Percentiles rank a stretch among this genome's conserved stretches.
phyloP scores from a whole-genome alignment of 1,140 invertebrate species.

The Micrasema minimum region DNA sequence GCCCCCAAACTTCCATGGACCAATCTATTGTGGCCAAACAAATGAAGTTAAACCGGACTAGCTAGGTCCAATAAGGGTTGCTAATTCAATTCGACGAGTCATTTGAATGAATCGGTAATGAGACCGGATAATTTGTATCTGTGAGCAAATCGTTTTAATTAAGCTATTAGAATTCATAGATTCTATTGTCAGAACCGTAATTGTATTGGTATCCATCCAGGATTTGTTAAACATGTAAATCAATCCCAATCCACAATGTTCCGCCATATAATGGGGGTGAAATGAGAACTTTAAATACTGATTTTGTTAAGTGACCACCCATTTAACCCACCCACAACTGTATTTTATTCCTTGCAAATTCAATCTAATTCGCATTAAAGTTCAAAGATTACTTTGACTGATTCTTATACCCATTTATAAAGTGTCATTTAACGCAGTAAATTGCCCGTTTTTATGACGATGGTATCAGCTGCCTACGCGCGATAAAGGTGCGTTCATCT shows the following conservation, averaged over 20 bases:
- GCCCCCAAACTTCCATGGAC: slow-evolving; percentile 10
- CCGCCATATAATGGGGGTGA: too few species aligned
- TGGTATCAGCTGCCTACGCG: slow-evolving; percentile 7
- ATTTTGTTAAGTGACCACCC: too few species aligned
- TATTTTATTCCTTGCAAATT: too few species aligned
- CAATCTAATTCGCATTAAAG: too few species aligned
- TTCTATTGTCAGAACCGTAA: slow-evolving; percentile 39
- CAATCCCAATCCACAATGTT: slow-evolving; percentile 10
- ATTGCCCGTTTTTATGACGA: too few species aligned
- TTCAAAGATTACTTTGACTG: too few species aligned
- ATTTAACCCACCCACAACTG: too few species aligned
- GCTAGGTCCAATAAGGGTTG: slow-evolving; percentile 28
- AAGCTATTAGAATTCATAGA: slow-evolving; percentile 50
- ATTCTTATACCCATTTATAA: too few species aligned
- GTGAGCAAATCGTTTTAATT: slow-evolving; percentile 51
- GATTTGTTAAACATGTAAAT: slow-evolving; percentile 36
- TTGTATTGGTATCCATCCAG: slow-evolving; percentile 19
- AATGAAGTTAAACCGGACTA: slow-evolving; percentile 30
- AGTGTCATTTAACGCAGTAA: too few species aligned
- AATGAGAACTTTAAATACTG: too few species aligned
- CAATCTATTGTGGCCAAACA: slow-evolving; percentile 26
- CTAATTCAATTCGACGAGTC: slow-evolving; percentile 42
- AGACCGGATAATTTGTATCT: slow-evolving; percentile 48
- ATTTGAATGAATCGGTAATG: slow-evolving; percentile 44
- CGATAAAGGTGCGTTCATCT: neutral